phyloP scores from a whole-genome alignment of 2,888 invertebrate genomes.

The Trachelus stipa region DNA sequence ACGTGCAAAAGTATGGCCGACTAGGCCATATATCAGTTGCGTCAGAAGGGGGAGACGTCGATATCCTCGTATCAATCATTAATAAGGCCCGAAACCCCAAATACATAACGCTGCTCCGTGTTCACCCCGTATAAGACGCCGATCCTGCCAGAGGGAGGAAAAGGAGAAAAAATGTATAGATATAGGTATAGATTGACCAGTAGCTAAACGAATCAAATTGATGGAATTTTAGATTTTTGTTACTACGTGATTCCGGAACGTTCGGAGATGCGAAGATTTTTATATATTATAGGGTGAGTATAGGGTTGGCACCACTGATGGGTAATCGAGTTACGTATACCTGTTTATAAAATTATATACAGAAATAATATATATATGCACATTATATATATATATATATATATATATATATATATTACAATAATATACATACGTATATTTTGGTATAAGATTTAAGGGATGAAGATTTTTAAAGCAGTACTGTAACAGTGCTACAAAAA shows the following conservation, averaged over 20 bases:
- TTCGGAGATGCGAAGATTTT: background rate
- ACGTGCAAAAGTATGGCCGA: constrained; percentile 60
- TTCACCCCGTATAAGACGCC: background rate
- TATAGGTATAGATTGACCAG: background rate
- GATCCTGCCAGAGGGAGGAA: background rate
- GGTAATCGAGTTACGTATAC: background rate
- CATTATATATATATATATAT: constrained; percentile 16
- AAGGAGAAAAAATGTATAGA: background rate
- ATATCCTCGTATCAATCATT: constrained; percentile 67
- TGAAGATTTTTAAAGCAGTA: background rate
- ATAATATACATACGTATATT: background rate
- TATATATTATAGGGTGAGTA: background rate
- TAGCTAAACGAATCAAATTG: constrained; percentile 50
- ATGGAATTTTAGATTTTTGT: constrained; percentile 65
- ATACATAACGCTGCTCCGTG: constrained; percentile 50
- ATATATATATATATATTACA: background rate
- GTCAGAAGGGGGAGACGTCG: constrained; percentile 63
- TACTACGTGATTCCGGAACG: constrained; percentile 51
- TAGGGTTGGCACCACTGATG: background rate
- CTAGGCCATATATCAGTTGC: constrained; percentile 63
- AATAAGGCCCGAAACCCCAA: constrained; percentile 66
- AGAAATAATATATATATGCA: background rate
- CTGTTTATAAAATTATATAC: background rate
- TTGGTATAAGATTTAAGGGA: background rate
- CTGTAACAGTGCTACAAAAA: background rate